Conservation (phyloP, 2,888 invertebrate genomes). For the Oscheius sp. region DNA sequence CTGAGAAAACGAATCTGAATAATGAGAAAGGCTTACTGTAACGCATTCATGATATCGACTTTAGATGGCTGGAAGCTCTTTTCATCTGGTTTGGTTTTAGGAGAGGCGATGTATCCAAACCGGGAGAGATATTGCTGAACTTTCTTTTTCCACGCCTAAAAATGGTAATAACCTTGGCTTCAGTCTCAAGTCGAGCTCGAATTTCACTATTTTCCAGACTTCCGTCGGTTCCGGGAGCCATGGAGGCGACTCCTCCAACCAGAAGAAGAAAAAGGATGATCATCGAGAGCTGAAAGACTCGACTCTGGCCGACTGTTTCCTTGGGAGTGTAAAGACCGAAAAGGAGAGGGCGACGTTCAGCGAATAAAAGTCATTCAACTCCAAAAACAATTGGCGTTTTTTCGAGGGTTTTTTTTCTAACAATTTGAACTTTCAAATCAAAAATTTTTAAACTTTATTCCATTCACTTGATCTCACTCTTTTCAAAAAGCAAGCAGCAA, state of each 20-base stretch:
- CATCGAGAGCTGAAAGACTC: no score
- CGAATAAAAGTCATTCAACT: constrained; percentile 11
- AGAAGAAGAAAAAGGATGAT: no score
- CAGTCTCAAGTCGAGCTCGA: constrained; percentile 31
- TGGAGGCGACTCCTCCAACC: constrained; percentile 5
- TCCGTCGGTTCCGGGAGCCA: constrained; percentile 38
- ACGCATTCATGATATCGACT: constrained; percentile 36
- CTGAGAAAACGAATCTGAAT: constrained; percentile 18
- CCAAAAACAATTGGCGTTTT: no score
- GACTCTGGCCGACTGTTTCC: no score
- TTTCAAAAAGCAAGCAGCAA: no score
- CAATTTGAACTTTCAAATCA: no score
- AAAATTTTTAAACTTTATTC: no score
- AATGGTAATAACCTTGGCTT: constrained; percentile 46
- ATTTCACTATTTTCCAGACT: constrained; percentile 34
- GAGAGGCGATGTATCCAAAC: constrained; percentile 39
- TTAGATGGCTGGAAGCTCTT: constrained; percentile 30
- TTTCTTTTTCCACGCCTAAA: no score
- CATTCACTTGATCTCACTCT: no score
- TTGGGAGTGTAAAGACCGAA: constrained; percentile 1
- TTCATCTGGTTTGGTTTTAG: constrained; percentile 14
- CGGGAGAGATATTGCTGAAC: constrained; percentile 41
- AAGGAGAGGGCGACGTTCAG: constrained; percentile 6
- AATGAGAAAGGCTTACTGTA: constrained; percentile 19
- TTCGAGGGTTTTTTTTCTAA: no score